Base-by-base conservation (phyloP, 1,140 invertebrate species). In the Holcopasites calliopsidis region DNA sequence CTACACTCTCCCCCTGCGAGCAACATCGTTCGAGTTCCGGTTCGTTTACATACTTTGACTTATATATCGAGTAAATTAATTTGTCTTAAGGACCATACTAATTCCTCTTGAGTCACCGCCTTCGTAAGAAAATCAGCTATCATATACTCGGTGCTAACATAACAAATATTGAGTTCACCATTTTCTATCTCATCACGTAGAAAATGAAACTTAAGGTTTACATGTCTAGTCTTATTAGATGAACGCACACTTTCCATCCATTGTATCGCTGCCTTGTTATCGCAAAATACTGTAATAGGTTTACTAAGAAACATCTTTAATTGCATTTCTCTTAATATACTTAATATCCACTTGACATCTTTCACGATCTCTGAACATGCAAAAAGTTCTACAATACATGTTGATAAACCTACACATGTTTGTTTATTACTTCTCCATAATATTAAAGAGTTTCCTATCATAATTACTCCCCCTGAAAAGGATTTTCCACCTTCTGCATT, bases 161-260 rank as follows among this genome's bases (percentile, higher is more conserved):
- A 23, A 4, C 10, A 10, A 21, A 70, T 16, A 0, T 49, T 16
- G 4, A 60, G 4, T n/a, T 28, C 3, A 8, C 18, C 55, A 0
- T 33, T 70, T 7, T 60, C 68, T 3, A 70, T 38, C 49, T 70
- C 55, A 4, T 75, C 62, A 3, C 44, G 11, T 18, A 75, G 33
- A 38, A 75, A 75, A 18, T 68, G 21, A 13, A 75, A 50, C 11
- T 50, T 66, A n/a, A 75, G 6, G 3, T 40, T 52, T 18, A 75
- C 23, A 10, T 66, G 62, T 7, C 55, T 31, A 0, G 72, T 49
- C 11, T 58, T 70, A 49, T 23, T 58, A 6, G 66, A 58, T 0
- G 66, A 49, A 6, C 55, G 40, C 8, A 1, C 13, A 49, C 26
- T 60, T 35, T 3, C 1, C 6, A 50, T 49, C 42, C 55, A 58